Percentiles rank a stretch among this genome's conserved stretches.
These are phyloP conservation scores for Philotrypesis tridentata DNA, from an alignment of 1,140 invertebrate species.

Conservation along the genomic window DNA sequence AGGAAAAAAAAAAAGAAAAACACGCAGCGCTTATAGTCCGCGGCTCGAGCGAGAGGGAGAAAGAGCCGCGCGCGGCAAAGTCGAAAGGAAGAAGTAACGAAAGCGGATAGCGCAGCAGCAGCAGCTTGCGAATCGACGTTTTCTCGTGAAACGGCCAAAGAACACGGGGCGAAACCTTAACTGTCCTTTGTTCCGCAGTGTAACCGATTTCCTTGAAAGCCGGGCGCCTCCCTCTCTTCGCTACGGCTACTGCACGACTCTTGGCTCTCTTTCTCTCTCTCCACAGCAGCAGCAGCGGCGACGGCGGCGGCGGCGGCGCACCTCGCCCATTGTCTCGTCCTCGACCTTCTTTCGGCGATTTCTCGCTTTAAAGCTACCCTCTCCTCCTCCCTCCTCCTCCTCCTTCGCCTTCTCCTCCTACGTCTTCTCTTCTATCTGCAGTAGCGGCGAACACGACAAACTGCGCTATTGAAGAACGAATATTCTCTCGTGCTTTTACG, in stretches of 20 bases:
- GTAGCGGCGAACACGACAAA: slow-evolving; percentile 16
- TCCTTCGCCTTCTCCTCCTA: too few relatives aligned
- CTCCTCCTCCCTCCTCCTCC: neutral
- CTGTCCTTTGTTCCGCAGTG: slow-evolving; percentile 44
- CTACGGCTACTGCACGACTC: neutral
- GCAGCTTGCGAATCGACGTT: slow-evolving; percentile 45
- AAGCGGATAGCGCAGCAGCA: neutral
- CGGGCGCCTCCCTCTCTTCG: neutral
- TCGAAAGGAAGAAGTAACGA: neutral
- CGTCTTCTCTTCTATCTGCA: too few relatives aligned
- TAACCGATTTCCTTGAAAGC: slow-evolving; percentile 49
- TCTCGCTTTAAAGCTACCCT: slow-evolving; percentile 29
- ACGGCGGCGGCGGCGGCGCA: neutral
- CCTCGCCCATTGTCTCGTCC: slow-evolving; percentile 41
- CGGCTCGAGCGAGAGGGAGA: neutral
- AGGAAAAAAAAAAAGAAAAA: too few relatives aligned
- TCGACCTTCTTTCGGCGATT: slow-evolving; percentile 43
- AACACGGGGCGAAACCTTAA: slow-evolving; percentile 45
- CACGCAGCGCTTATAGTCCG: too few relatives aligned
- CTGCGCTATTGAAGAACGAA: slow-evolving; percentile 20
- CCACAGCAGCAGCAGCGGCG: neutral
- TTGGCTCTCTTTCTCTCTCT: neutral
- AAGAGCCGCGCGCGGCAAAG: neutral
- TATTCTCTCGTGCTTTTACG: neutral
- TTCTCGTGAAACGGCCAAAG: slow-evolving; percentile 41